Base-by-base conservation (phyloP, 2,113 vertebrate genomes). In the Polyodon spathula region DNA sequence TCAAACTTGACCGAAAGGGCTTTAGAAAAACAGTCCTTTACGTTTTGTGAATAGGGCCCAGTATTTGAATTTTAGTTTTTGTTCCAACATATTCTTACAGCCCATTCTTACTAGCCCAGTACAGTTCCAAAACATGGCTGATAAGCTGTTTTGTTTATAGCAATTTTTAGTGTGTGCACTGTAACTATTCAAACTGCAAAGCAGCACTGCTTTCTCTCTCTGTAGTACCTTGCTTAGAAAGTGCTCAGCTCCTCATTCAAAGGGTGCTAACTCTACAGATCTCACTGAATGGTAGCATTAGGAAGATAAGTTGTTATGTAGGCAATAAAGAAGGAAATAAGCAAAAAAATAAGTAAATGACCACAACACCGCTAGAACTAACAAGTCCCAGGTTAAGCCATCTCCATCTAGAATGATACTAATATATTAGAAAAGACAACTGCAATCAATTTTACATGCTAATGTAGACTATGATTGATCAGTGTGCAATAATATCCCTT, bases 391-490 rank as follows among this genome's bases (percentile, higher is more conserved):
- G 53, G 5, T 27, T 12, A 9, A 16, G 53, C n/a, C 53, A 9
- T n/a, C 53, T 55, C 53, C 15, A 55, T 55, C 53, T 55, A n/a
- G 80, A 84, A 81, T 78, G 76, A 82, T 78, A 81, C 81, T 81
- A 66, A 86, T 85, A 83, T 72, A 76, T 84, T 85, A 85, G 70
- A 66, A 74, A 78, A 78, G 81, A 85, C 82, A 78, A 82, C 79
- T 72, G 64, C 63, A 71, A 81, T 84, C 73, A 79, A 84, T 84
- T 81, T 82, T 83, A 73, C 79, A 83, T 83, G 78, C 69, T 65
- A 67, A 69, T 75, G 76, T 72, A 63, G 60, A n/a, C 16, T 37
- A 70, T 74, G 80, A 84, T 79, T 70, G 76, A 83, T 80, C 70
- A 68, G 37, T 17, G 68, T 64, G 52, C 80, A 81, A 82, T 81